Base-by-base conservation (phyloP, 1,140 invertebrate genomes). In the Procambarus virginalis region DNA sequence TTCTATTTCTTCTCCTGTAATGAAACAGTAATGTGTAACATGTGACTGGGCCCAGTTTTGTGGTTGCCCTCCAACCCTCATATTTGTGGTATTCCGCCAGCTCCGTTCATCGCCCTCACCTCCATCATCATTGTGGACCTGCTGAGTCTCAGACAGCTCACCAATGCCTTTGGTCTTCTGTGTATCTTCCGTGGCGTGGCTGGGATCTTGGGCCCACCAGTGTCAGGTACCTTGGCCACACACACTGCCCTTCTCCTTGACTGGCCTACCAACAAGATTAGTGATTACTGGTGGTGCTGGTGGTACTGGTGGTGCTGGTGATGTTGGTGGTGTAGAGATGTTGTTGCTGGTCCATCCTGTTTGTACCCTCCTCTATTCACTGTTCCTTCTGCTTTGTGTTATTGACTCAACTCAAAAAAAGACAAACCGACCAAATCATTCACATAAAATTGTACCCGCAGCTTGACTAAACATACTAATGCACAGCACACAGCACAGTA, bases 111-210 rank as follows among this genome's bases (percentile, higher is more conserved):
- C 83, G 95, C 95, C 55, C 93, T 96, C 78, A 95, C 95, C 20
- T 96, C 95, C 45, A 95, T 96, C 91, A 95, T 96, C 90, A 93
- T 96, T 73, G 95, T 95, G 92, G 95, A 96, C 90, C 92, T 95
- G 73, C 92, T 96, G 70, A 95, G 95, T 34, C 92, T 96, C 55
- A 95, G 95, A 86, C 94, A 94, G 88, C 93, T 96, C 48, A 95
- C 95, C 76, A 95, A 95, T 92, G 95, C 95, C 8, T 96, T 95
- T 92, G 95, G 95, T 68, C 93, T 96, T 34, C 92, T 96, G 55
- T 93, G 95, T 86, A 93, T 95, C 68, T 95, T 95, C 89, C 93
- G 95, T 92, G 95, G 95, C 6, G 92, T 94, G 22, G 94, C 95
- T 12, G 94, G 94, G 1, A 93, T 95, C 17, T 83, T 95, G 48